Evolutionary conservation across 2,113 vertebrate genomes (phyloP).

Genomic region (Dasyprocta punctata): DNA sequence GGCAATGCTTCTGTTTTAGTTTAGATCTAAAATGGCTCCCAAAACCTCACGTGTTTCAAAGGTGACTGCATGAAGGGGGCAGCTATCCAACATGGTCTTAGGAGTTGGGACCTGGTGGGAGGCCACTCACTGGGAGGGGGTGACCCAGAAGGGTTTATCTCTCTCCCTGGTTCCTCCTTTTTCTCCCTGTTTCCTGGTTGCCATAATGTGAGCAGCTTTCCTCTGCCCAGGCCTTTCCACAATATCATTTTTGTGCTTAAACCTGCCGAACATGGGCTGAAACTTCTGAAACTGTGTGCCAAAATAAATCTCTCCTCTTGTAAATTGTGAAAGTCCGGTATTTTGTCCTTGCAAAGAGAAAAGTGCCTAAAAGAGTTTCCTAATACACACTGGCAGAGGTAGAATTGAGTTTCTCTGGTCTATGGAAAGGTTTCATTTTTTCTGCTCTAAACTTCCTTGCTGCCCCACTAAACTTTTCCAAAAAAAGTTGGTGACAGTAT

Average conservation of each 20-base stretch:
- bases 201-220: background rate
- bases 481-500: background rate
- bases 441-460: background rate
- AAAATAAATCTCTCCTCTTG: background rate
- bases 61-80: background rate
- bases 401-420: background rate
- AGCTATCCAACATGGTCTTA: background rate
- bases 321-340: background rate
- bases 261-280: background rate
- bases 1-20: background rate
- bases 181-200: background rate
- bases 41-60: background rate
- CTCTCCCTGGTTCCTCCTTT: background rate
- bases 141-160: background rate
- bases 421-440: background rate
- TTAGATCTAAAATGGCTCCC: background rate
- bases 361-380: background rate
- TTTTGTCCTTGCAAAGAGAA: background rate
- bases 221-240: background rate
- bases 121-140: background rate
- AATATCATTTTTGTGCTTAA: background rate
- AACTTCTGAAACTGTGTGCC: background rate
- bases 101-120: background rate
- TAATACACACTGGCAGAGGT: background rate
- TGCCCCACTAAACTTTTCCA: background rate